These are phyloP conservation scores for Pollachius pollachius DNA, from an alignment of 2,113 vertebrate species.

Conservation along the genomic window DNA sequence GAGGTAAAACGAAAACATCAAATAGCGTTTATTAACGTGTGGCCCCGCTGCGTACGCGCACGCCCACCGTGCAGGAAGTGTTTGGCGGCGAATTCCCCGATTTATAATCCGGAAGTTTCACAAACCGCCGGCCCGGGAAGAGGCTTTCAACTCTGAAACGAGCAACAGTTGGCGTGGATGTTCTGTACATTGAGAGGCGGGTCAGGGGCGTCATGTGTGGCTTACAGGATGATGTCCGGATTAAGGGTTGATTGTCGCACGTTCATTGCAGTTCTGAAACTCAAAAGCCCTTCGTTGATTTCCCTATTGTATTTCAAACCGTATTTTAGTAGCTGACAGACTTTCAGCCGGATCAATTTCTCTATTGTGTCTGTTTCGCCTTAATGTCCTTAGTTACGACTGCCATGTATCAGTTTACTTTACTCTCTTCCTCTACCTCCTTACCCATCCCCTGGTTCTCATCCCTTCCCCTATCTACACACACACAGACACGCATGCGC, in stretches of 20 bases:
- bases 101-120: slow-evolving; percentile 57
- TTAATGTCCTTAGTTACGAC: too few relatives aligned
- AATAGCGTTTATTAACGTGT: slow-evolving; percentile 59
- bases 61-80: slow-evolving; percentile 63
- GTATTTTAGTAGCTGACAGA: too few relatives aligned
- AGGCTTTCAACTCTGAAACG: slow-evolving; percentile 65
- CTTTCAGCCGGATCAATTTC: too few relatives aligned
- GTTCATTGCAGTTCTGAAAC: too few relatives aligned
- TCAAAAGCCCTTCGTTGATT: too few relatives aligned
- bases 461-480: slow-evolving; percentile 8
- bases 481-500: background rate
- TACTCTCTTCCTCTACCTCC: background rate
- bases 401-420: slow-evolving; percentile 7
- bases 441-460: background rate
- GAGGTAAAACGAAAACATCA: slow-evolving; percentile 64
- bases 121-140: slow-evolving; percentile 57
- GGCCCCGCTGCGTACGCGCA: slow-evolving; percentile 48
- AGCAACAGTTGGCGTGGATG: slow-evolving; percentile 44
- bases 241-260: too few relatives aligned
- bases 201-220: slow-evolving; percentile 8
- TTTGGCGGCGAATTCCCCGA: slow-evolving; percentile 65
- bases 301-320: too few relatives aligned
- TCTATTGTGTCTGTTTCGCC: too few relatives aligned
- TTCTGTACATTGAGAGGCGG: slow-evolving; percentile 49
- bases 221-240: too few relatives aligned